Evolutionary conservation across 2,113 vertebrate species (phyloP), one percentile per base, ranked within the genome.

Genomic region (Gasterosteus aculeatus): DNA sequence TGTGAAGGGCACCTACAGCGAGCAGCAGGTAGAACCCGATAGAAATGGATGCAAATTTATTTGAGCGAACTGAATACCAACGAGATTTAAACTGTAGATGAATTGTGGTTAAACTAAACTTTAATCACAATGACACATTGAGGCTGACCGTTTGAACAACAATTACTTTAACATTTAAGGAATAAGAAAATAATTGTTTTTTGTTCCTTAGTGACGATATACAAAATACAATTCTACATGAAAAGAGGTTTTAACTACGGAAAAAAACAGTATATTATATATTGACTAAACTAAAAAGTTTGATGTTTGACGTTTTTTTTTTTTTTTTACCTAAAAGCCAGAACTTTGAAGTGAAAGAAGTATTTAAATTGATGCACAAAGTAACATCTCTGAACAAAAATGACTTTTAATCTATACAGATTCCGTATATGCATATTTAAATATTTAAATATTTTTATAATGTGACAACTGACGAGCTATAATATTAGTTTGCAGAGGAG

Each of bases 1-100:
- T 72, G n/a, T 83, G 69, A 80, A 65, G 77, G 75, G 69, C 71
- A 85, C 19, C 57, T 44, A 58, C 75, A 38, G 64, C 19, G 66
- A 64, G 49, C 58, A 83, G 74, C 78, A 88, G 54, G 75, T 82
- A 56, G 59, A 72, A 71, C 0, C 11, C 46, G 26, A 66, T 26
- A 1, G 77, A 66, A 47, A 15, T 38, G 19, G 29, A 39, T 72
- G 1, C 56, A 41, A 26, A 82, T 72, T 76, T 63, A 62, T 67
- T 38, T 3, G 14, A 57, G 26, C 10, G 46, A 63, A 62, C 16
- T 59, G 35, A 59, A 71, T 3, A 54, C 44, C 58, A 77, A 71
- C 15, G 41, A n/a, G 18, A 49, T 77, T 75, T 65, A 14, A 58
- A 68, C 26, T 44, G 69, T 42, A 44, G 4, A 33, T 26, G 38